Base-by-base conservation (phyloP, 2,797 vertebrate species). In the Takifugu rubripes region DNA sequence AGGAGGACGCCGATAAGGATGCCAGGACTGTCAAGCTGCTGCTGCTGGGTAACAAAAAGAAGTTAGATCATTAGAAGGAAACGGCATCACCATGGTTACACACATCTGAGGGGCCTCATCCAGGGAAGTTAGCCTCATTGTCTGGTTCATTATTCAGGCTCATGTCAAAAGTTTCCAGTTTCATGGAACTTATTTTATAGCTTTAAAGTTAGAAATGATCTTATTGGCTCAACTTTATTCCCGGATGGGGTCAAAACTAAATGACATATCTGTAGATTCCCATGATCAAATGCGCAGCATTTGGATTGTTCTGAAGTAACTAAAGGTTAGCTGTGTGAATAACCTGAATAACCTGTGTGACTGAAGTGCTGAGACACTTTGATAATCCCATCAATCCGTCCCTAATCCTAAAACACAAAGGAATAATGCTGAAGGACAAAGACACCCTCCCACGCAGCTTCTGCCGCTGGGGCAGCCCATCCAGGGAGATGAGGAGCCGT, bases 1-100 rank as follows among this genome's bases (percentile, higher is more conserved):
- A 96, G 74, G 96, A 98, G 71, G 97, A 99, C 2, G 97, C 93
- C 0, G 97, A 98, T 78, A 94, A 85, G 68, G 97, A 99, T 44
- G 96, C 97, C 65, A 94, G 96, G 71, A 99, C 97, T 0, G 97
- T 99, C 84, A 99, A 99, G 79, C 91, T 99, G 81, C 94, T 99
- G 78, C 93, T 99, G 74, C 90, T 99, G 84, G 97, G 97, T 99
- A 96, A 90, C 69, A 57, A 74, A 26, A 46, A 21, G 12, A 36
- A 36, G 27, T 26, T 64, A 58, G 52, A 68, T 54, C 25, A 49
- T 54, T 43, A 17, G n/a, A 33, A 44, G 51, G 36, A 36, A 61
- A 52, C 24, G 5, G 51, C 21, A 48, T 44, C 31, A 48, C 60
- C 47, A 42, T 55, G 45, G 16, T 65, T 25, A 5, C 21, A 53